Base-by-base conservation (phyloP, 35 echinoderm and acorn worm species). In the Apostichopus japonicus region DNA sequence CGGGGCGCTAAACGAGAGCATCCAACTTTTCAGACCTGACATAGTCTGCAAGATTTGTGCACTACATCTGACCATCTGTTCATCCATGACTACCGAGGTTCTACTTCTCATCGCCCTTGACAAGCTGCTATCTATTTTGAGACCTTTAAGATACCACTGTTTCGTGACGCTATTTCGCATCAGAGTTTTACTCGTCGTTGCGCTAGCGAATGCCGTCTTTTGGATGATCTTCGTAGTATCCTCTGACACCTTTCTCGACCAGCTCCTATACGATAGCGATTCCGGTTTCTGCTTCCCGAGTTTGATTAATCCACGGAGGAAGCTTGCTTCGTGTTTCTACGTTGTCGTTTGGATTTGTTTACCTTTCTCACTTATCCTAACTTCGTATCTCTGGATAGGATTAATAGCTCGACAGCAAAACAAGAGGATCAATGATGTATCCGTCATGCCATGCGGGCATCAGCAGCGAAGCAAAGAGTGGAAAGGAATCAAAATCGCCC, bases 401-500 rank as follows among this genome's bases (percentile, higher is more conserved):
- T 13, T 54, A 21, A 83, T 83, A 83, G 24, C 79, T 15, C 2
- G 79, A 54, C 24, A 83, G 51, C 79, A 83, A 19, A 83, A 54
- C 51, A 83, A 55, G 16, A 55, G 51, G 54, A 83, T 83, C 10
- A 19, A 24, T 83, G 79, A 54, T 54, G n/a, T 55, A 4, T 83
- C 23, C 8, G 55, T 14, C 51, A 4, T 52, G n/a, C 33, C 44
- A 55, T 53, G 7, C 14, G 16, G 79, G 6, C 10, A 83, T 5
- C 25, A 83, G 7, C n/a, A 6, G 5, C 24, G 51, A 55, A 83
- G 54, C 10, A 83, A 19, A 55, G 79, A 83, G 52, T 83, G 79
- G 79, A 83, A 83, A 52, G 79, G 79, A 55, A 55, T 83, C 51
- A 83, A 83, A 83, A 44, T 83, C 8, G 79, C 79, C 5, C 14